Evolutionary conservation across 2,888 invertebrate species (phyloP).

Genomic region (Volucella zonaria): DNA sequence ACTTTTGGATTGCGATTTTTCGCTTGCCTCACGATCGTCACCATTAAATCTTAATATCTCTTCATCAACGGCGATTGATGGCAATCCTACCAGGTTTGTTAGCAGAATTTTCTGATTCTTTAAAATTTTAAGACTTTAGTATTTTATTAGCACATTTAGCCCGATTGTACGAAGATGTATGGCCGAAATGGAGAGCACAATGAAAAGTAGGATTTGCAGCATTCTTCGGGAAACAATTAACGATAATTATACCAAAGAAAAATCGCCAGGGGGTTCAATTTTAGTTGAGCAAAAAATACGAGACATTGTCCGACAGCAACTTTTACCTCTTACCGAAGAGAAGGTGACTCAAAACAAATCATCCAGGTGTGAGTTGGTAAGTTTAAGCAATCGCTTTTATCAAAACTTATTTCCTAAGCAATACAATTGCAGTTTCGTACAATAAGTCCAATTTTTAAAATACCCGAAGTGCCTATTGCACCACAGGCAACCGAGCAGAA

Average conservation of each 20-base stretch:
- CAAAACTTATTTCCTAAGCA: neutral
- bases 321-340: constrained; percentile 41
- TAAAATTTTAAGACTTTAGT: neutral
- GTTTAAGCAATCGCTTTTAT: constrained; percentile 12
- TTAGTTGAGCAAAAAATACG: constrained; percentile 58
- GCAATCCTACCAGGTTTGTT: constrained; percentile 36
- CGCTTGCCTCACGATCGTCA: constrained; percentile 75
- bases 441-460: constrained; percentile 76
- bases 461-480: constrained; percentile 70
- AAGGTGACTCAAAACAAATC: constrained; percentile 12
- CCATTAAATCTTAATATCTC: constrained; percentile 77
- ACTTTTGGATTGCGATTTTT: constrained; percentile 67
- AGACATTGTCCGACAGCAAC: constrained; percentile 69
- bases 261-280: neutral
- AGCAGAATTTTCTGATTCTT: neutral
- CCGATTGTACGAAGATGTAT: constrained; percentile 77
- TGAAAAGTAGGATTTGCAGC: constrained; percentile 74
- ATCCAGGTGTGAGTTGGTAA: constrained; percentile 75
- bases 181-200: constrained; percentile 74
- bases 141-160: constrained; percentile 73
- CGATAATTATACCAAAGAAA: constrained; percentile 9
- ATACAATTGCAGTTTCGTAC: constrained; percentile 73
- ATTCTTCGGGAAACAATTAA: constrained; percentile 71
- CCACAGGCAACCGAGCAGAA: constrained; percentile 1
- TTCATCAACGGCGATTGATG: constrained; percentile 77